Conservation (phyloP, 2,113 vertebrate genomes). For the Lamprologus ornatipinnis region DNA sequence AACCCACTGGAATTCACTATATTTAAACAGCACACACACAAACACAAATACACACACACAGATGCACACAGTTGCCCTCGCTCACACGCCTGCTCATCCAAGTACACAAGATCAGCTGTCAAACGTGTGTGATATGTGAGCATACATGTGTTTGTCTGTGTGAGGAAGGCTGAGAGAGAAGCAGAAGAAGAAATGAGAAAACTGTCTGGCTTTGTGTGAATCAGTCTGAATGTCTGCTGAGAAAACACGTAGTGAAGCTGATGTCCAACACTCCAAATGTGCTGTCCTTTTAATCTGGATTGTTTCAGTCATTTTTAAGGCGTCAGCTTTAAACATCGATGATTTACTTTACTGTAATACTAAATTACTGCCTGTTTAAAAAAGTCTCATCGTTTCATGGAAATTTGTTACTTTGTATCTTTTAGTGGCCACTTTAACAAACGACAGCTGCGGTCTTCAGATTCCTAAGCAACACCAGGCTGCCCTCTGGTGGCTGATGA, state of each 20-base stretch:
- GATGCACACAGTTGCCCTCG: not conserved
- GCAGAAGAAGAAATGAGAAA: not conserved
- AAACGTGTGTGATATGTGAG: not conserved
- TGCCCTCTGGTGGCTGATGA: constrained; percentile 47
- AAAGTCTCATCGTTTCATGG: not conserved
- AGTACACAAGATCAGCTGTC: constrained; percentile 15
- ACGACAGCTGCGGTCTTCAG: not conserved
- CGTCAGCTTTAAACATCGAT: not conserved
- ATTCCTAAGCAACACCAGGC: not conserved
- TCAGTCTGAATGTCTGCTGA: not conserved
- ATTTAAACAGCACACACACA: constrained; percentile 47
- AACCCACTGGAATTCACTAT: constrained; percentile 60
- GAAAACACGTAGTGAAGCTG: not conserved
- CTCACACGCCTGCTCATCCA: constrained; percentile 1
- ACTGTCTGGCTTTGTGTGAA: not conserved
- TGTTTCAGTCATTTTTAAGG: not conserved
- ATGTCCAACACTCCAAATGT: not conserved
- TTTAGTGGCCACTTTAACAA: not conserved
- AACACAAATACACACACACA: not conserved
- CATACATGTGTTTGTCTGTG: not conserved
- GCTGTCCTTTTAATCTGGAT: not conserved
- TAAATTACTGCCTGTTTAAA: not conserved
- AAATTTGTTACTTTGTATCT: not conserved
- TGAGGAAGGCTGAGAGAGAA: not conserved
- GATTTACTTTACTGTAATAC: not conserved